Conservation (phyloP, 2,797 vertebrate genomes). For the Coccyzus lansbergi region DNA sequence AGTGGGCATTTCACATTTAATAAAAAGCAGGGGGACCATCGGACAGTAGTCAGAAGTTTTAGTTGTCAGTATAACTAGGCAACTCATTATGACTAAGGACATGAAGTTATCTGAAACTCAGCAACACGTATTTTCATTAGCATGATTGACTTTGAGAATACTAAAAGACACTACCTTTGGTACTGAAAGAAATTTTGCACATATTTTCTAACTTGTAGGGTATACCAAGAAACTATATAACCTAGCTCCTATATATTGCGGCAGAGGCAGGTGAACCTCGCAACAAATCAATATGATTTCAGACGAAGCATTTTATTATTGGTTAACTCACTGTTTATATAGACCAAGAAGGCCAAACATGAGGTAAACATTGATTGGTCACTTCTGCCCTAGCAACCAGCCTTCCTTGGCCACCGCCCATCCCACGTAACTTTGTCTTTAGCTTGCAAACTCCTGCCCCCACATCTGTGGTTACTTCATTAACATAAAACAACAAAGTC, state of each 20-base stretch:
- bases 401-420: too few species aligned
- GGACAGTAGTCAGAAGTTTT: not conserved
- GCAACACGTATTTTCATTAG: not conserved
- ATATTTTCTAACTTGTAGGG: not conserved
- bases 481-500: too few species aligned
- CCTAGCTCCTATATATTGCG: not conserved
- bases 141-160: not conserved
- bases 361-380: too few species aligned
- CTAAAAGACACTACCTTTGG: not conserved
- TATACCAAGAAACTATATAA: not conserved
- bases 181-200: not conserved
- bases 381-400: too few species aligned
- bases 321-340: too few species aligned
- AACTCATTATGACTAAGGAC: not conserved
- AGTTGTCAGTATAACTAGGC: not conserved
- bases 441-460: too few species aligned
- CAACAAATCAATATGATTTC: too few species aligned
- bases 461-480: too few species aligned
- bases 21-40: accelerated
- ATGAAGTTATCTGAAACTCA: not conserved
- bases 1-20: not conserved
- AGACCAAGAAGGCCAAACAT: too few species aligned
- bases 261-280: too few species aligned
- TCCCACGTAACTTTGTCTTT: too few species aligned
- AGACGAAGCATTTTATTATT: too few species aligned